A percentile compares a stretch with the other conserved stretches of the same genome.
Evolutionary conservation across 2,113 vertebrate genomes (phyloP).

Genomic region (Haemorhous mexicanus): DNA sequence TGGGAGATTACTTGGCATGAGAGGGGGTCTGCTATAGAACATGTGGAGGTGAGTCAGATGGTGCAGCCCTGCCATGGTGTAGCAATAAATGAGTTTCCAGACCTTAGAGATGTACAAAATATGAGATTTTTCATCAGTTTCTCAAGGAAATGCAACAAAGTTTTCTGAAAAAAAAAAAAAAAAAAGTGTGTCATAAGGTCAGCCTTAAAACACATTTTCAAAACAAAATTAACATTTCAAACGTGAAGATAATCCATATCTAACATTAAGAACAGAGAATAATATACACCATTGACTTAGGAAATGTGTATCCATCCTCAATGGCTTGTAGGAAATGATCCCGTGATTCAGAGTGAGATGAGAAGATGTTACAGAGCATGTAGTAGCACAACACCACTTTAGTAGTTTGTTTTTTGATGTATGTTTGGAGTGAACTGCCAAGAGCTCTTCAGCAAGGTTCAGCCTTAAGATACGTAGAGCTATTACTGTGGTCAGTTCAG

Average conservation of each 20-base stretch:
- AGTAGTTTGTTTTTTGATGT: not conserved
- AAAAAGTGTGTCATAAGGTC: not conserved
- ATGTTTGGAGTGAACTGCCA: not conserved
- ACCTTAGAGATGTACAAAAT: not conserved
- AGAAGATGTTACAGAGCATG: not conserved
- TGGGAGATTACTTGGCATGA: not conserved
- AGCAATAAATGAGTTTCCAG: not conserved
- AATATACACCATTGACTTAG: not conserved
- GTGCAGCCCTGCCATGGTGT: not conserved
- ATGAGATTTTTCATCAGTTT: not conserved
- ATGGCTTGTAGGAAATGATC: not conserved
- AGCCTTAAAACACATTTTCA: not conserved
- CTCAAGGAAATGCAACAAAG: not conserved
- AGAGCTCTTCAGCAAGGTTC: not conserved
- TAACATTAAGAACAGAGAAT: not conserved
- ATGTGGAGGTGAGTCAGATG: not conserved
- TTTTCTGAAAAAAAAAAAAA: not conserved
- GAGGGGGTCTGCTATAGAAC: not conserved
- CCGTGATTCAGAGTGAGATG: not conserved
- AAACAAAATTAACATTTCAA: not conserved
- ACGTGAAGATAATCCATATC: not conserved
- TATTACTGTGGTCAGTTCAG: not conserved
- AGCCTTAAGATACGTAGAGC: not conserved
- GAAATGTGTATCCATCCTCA: not conserved
- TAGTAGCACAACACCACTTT: not conserved